Conservation (phyloP, 2,113 vertebrate genomes). For the Ornithorhynchus anatinus region DNA sequence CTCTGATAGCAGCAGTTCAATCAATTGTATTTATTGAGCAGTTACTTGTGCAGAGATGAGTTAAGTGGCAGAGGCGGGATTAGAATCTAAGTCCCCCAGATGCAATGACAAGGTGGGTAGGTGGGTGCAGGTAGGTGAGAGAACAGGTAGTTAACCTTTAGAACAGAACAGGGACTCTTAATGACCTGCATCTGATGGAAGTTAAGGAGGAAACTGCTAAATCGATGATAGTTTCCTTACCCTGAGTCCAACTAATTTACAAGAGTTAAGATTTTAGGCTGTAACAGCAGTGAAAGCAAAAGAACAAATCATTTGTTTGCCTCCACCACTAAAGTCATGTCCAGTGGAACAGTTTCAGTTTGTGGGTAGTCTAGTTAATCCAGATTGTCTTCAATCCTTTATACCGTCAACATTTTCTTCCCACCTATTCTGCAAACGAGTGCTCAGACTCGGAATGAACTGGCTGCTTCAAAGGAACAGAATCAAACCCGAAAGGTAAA, state of each 20-base stretch:
- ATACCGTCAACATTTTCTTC: neutral
- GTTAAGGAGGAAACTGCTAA: too few relatives aligned
- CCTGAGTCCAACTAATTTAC: fast-evolving
- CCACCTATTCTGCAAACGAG: neutral
- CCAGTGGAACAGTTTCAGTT: neutral
- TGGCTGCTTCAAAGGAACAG: neutral
- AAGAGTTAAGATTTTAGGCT: too few relatives aligned
- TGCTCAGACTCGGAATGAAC: neutral
- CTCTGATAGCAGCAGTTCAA: too few relatives aligned
- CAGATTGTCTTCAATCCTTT: neutral
- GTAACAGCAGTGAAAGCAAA: neutral
- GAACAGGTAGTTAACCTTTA: too few relatives aligned
- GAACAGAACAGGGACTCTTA: too few relatives aligned
- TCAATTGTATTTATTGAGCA: too few relatives aligned
- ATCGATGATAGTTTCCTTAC: neutral
- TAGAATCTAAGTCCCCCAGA: too few relatives aligned
- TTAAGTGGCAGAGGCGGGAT: too few relatives aligned
- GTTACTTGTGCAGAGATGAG: too few relatives aligned
- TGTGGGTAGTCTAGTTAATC: neutral
- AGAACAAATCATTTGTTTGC: fast-evolving
- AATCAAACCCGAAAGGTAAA: neutral
- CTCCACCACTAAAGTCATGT: neutral
- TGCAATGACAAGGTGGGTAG: too few relatives aligned
- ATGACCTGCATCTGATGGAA: too few relatives aligned
- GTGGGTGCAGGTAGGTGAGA: too few relatives aligned